phyloP scores from a whole-genome alignment of 2,797 vertebrate genomes.

The Neopelma chrysocephalum region DNA sequence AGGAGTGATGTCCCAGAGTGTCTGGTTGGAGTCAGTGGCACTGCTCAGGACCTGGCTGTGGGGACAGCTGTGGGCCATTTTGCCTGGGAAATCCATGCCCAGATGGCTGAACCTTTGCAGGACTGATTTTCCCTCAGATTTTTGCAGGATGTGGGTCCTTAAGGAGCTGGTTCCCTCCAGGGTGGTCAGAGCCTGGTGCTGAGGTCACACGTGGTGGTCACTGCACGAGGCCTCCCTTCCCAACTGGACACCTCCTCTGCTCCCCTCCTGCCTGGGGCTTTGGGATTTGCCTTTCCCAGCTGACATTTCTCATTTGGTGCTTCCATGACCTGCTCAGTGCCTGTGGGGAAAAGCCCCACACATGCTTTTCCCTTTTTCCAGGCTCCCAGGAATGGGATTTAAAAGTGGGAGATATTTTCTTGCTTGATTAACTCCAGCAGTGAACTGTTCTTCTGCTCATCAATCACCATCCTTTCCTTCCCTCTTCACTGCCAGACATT shows the following conservation, averaged over 20 bases:
- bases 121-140: not conserved
- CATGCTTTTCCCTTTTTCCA: not conserved
- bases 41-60: not conserved
- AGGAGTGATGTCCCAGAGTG: not conserved
- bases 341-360: accelerated
- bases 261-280: not conserved
- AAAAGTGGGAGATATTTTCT: not conserved
- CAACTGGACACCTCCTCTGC: accelerated
- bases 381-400: not conserved
- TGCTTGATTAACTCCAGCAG: not conserved
- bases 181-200: not conserved
- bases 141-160: not conserved
- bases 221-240: not conserved
- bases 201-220: not conserved
- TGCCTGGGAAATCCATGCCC: not conserved
- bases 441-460: not conserved
- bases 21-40: not conserved
- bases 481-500: not conserved
- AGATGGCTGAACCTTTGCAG: accelerated
- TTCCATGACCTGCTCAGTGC: accelerated
- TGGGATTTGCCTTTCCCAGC: accelerated
- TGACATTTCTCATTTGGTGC: accelerated
- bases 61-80: not conserved
- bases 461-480: not conserved
- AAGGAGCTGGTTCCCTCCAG: accelerated